A percentile compares a stretch with the other conserved stretches of the same genome.
Conservation (phyloP, 2,113 vertebrate species). For the Anguilla rostrata region DNA sequence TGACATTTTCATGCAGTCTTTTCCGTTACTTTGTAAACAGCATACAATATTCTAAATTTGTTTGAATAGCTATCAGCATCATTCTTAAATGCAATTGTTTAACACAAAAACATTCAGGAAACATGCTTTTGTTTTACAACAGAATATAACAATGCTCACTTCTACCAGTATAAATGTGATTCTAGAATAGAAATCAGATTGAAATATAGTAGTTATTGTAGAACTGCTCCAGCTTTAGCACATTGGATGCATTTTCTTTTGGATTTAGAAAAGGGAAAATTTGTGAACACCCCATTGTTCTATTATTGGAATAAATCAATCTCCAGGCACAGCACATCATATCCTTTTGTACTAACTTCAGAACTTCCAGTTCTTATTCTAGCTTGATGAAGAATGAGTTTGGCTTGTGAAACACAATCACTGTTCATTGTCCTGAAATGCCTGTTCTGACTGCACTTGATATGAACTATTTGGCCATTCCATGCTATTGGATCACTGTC, state of each 20-base stretch:
- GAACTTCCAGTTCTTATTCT: conserved; percentile 1
- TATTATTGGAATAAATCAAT: neutral
- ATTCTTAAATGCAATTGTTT: no score
- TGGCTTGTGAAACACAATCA: neutral
- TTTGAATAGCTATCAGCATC: no score
- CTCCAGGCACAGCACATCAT: neutral
- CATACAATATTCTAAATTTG: no score
- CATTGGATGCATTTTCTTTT: neutral
- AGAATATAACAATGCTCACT: neutral
- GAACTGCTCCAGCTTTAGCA: neutral
- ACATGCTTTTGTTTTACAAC: neutral
- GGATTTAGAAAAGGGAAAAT: neutral
- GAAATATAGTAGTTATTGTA: neutral
- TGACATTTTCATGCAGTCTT: no score
- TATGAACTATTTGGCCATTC: neutral
- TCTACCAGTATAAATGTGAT: neutral
- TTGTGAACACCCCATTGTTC: neutral
- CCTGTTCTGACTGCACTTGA: neutral
- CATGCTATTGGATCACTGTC: neutral
- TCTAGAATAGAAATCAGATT: neutral
- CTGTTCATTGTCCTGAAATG: conserved; percentile 9
- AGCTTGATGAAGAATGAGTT: conserved; percentile 8
- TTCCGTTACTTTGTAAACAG: neutral
- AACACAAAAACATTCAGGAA: neutral
- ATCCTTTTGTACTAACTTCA: neutral